Evolutionary conservation across 2,888 invertebrate genomes (phyloP), one percentile per base, ranked within the genome.

Genomic region (Acheta domesticus): DNA sequence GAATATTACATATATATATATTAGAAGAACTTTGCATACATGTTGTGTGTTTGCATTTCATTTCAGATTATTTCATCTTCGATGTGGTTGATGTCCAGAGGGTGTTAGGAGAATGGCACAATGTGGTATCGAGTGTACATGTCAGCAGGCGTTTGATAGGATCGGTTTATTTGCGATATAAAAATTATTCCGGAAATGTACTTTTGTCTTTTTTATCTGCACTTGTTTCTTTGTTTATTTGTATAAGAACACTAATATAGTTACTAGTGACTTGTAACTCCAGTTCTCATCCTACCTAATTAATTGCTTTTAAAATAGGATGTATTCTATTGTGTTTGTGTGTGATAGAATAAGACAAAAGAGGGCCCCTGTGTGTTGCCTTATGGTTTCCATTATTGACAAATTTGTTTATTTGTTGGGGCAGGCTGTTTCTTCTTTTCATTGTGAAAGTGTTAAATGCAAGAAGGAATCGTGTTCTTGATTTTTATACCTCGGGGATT

Each of bases 21-120:
- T 75, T 36, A 12, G 21, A 48, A 76, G n/a, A n/a, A 36, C 19
- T 36, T 77, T 75, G 76, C 78, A 78, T 80, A 80, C 78, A 80
- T 80, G 80, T 79, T 78, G 76, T 80, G 80, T 80, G 79, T 80
- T 80, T 80, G 79, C 73, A 79, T 80, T 79, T 80, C 80, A 79
- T 80, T 80, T 80, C 80, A 80, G 80, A 80, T 80, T 77, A 80
- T 77, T 80, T 80, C 80, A 76, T 78, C 80, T 80, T 77, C 80
- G 79, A 74, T 78, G 80, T 79, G 78, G 80, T 80, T 80, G 80
- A 77, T 80, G 74, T 77, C 74, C 12, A 74, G 77, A 80, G 74
- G 73, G 49, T 48, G 50, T 36, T 48, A 62, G 74, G 77, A 73
- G 78, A 23, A 80, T 77, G 77, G 75, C 75, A 49, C 78, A 76